Evolutionary conservation across 1,140 invertebrate genomes (phyloP).

Genomic region (Eriosoma lanigerum): DNA sequence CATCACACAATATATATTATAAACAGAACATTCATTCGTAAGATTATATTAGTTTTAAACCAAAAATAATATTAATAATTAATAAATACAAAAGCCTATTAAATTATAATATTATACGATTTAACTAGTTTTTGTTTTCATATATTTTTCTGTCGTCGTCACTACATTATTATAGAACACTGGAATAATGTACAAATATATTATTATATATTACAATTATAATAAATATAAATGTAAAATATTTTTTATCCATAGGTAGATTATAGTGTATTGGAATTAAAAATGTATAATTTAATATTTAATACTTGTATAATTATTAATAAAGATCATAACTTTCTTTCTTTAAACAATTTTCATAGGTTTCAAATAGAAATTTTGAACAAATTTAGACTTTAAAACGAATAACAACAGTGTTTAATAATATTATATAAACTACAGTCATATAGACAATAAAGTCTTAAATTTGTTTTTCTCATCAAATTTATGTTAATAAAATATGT

Average conservation of each 20-base stretch:
- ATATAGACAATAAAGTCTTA: neutral
- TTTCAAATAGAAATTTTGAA: constrained; percentile 23
- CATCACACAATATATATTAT: neutral
- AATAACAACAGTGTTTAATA: constrained; percentile 36
- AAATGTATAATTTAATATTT: neutral
- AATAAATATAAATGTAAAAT: too few species aligned
- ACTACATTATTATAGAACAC: too few species aligned
- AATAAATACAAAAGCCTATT: neutral
- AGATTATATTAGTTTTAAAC: neutral
- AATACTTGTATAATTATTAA: constrained; percentile 6
- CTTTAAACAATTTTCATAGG: neutral
- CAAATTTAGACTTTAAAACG: constrained; percentile 39
- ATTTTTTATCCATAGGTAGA: too few species aligned
- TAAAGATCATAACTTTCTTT: neutral
- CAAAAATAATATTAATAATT: neutral
- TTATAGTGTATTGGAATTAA: neutral
- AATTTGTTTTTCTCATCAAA: neutral
- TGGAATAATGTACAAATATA: too few species aligned
- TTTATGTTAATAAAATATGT: constrained; percentile 36
- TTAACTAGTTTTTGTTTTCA: neutral
- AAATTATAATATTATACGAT: too few species aligned
- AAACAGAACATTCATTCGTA: neutral
- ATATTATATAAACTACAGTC: constrained; percentile 12
- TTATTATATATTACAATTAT: too few species aligned
- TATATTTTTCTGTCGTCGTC: neutral